Evolutionary conservation across 2,797 vertebrate genomes (phyloP), one percentile per base, ranked within the genome.

Genomic region (Smutsia gigantea): DNA sequence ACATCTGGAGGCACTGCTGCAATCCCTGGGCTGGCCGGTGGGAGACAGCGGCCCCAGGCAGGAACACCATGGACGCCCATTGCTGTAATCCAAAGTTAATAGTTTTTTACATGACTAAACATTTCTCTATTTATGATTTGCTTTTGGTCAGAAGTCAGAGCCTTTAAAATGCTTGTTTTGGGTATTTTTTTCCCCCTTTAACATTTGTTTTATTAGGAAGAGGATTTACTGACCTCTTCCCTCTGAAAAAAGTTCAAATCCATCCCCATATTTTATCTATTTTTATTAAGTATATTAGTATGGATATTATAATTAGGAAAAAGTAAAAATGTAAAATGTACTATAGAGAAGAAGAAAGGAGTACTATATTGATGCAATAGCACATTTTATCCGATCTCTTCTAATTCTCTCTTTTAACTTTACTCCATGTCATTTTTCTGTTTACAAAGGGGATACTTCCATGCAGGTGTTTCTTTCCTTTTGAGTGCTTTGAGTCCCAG

Each of bases 1-100:
- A 4, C 21, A 46, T 11, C 55, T 66, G 17, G 61, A 64, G 55
- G 19, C 25, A 7, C 7, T 31, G 8, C 0, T 0, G 31, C 11
- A 12, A 8, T 68, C 7, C 21, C n/a, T 4, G 13, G 25, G 11
- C 4, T 17, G 29, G 9, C 29, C 39, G n/a, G 23, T 12, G 15
- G 37, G 14, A 7, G 49, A 4, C 7, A 55, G n/a, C 8, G 34
- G 7, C 5, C 18, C 29, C 4, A 29, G 34, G 13, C 2, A 6
- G 37, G 42, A 17, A 46, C 68, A 29, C 1, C 1, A 9, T 6
- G 23, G 29, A 5, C 7, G 25, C n/a, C 29, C 0, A 1, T 1
- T 18, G 23, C 7, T 29, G 2, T 37, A 14, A 14, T 29, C 27
- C 11, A 14, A 46, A 59, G 90, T 31, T 53, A 37, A 0, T 8